Conservation (phyloP, 2,113 vertebrate genomes). For the Egretta garzetta region DNA sequence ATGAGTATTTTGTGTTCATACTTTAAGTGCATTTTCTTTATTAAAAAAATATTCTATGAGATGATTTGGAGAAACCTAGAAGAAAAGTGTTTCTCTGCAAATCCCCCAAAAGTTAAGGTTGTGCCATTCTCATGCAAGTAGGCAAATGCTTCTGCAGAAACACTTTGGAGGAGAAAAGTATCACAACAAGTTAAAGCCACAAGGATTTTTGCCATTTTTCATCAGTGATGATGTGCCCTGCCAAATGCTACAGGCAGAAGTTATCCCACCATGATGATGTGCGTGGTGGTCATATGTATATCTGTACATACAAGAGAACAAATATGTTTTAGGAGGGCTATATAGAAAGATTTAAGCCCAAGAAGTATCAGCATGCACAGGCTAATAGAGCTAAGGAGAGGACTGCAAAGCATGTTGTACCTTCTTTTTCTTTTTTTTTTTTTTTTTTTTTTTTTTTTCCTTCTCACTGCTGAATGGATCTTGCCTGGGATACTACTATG, state of each 20-base stretch:
- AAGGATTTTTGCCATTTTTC: not conserved
- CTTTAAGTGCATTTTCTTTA: not conserved
- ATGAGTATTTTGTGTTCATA: not conserved
- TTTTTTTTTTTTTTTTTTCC: not conserved
- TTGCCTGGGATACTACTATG: not conserved
- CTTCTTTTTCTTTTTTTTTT: not conserved
- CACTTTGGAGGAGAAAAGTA: not conserved
- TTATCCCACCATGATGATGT: not conserved
- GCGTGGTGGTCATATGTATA: fast-evolving
- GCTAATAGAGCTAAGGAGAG: not conserved
- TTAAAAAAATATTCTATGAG: not conserved
- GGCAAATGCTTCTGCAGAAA: not conserved
- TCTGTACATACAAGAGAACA: not conserved
- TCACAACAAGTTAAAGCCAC: fast-evolving
- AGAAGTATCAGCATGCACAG: not conserved
- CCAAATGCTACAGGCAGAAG: not conserved
- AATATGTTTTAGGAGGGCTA: not conserved
- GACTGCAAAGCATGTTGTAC: not conserved
- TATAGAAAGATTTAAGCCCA: no score
- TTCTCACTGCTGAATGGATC: not conserved
- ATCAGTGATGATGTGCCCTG: not conserved
- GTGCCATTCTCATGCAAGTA: not conserved
- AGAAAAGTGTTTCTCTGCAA: not conserved
- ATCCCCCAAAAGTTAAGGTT: not conserved
- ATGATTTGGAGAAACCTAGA: not conserved